Percentiles rank a stretch among this genome's conserved stretches.
These are phyloP conservation scores for Tyria jacobaeae DNA, from an alignment of 2,888 invertebrate species.

Conservation along the genomic window DNA sequence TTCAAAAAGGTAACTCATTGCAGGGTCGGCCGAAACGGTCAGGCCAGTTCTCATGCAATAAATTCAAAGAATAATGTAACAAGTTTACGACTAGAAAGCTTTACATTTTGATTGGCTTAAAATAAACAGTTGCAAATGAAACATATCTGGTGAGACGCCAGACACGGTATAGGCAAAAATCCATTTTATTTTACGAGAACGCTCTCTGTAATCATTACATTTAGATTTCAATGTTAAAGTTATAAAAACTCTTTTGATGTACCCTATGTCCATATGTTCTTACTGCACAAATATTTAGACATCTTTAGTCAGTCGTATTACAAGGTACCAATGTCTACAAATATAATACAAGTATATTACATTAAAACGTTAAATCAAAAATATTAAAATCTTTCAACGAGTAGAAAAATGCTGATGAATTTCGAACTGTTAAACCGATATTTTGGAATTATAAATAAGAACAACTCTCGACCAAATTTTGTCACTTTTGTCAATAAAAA, in stretches of 20 bases:
- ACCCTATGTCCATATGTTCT: constrained; percentile 50
- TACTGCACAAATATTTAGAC: not conserved
- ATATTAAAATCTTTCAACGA: too few relatives aligned
- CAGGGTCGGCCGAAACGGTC: not conserved
- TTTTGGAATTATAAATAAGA: too few relatives aligned
- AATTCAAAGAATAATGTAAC: constrained; percentile 1
- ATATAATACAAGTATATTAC: too few relatives aligned
- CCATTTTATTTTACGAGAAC: constrained; percentile 56
- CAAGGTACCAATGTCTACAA: not conserved
- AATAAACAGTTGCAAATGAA: constrained; percentile 32
- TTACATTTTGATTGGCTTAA: constrained; percentile 24
- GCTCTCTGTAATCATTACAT: constrained; percentile 53
- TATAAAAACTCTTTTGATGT: constrained; percentile 58
- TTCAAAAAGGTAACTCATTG: too few relatives aligned
- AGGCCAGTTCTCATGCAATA: constrained; percentile 3
- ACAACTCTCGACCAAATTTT: too few relatives aligned
- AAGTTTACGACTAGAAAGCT: constrained; percentile 12
- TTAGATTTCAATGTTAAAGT: constrained; percentile 60
- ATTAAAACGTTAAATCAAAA: too few relatives aligned
- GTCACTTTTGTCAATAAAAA: too few relatives aligned
- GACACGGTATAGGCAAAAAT: constrained; percentile 29
- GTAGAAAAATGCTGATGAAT: too few relatives aligned
- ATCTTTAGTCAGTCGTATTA: not conserved
- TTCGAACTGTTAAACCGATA: too few relatives aligned
- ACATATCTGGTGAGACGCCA: constrained; percentile 43